phyloP scores from a whole-genome alignment of 2,888 invertebrate species.

The Teleogryllus oceanicus region DNA sequence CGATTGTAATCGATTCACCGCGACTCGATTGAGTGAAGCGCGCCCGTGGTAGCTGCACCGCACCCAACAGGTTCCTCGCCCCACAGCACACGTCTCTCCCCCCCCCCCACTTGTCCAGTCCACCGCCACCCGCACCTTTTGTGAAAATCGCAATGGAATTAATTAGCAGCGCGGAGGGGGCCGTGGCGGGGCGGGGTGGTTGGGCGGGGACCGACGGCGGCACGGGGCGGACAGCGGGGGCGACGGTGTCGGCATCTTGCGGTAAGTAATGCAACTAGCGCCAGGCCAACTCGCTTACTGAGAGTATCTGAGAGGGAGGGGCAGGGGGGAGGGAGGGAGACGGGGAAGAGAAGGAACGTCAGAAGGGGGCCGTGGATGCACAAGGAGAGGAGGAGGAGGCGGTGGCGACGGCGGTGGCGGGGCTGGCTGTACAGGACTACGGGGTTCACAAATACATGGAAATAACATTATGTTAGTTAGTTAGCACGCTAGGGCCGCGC shows the following conservation, averaged over 20 bases:
- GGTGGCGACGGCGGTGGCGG: background rate
- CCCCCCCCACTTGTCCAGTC: background rate
- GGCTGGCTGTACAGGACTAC: background rate
- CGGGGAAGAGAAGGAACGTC: slow-evolving; percentile 20
- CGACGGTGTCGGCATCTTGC: slow-evolving; percentile 34
- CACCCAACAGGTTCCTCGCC: no score
- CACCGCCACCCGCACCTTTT: slow-evolving; percentile 28
- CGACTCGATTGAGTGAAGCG: no score
- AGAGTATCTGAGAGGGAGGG: slow-evolving; percentile 18
- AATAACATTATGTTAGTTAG: slow-evolving; percentile 5
- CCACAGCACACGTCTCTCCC: background rate
- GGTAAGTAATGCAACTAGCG: slow-evolving; percentile 34
- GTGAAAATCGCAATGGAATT: slow-evolving; percentile 37
- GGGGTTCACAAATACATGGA: background rate
- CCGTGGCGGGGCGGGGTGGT: background rate
- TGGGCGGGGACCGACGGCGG: background rate
- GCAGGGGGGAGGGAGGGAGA: slow-evolving; percentile 20
- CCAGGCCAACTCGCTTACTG: slow-evolving; percentile 32
- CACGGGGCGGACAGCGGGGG: background rate
- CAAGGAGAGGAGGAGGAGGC: background rate
- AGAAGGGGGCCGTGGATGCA: slow-evolving; percentile 18
- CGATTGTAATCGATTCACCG: no score
- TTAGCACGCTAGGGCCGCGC: background rate
- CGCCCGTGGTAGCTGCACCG: no score
- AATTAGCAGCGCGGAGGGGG: slow-evolving; percentile 28